These are phyloP conservation scores for Eriocheir sinensis DNA, from an alignment of 1,140 invertebrate genomes.

Conservation along the genomic window DNA sequence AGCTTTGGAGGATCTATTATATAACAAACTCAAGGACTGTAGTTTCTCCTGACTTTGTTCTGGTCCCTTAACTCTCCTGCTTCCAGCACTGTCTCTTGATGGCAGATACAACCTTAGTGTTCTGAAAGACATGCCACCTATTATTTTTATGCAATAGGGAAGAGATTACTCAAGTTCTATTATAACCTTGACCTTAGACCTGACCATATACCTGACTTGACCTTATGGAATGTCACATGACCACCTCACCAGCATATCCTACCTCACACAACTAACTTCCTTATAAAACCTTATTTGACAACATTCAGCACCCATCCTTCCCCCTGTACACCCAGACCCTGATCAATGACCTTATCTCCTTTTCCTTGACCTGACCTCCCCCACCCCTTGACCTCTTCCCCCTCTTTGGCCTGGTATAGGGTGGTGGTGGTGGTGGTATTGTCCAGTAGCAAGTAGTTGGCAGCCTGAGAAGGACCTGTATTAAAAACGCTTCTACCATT, in stretches of 20 bases:
- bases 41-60: not conserved
- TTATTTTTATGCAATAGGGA: not conserved
- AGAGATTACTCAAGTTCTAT: not conserved
- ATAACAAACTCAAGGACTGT: not conserved
- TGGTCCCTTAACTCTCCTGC: not conserved
- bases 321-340: not conserved
- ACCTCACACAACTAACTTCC: not conserved
- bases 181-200: not conserved
- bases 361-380: not conserved
- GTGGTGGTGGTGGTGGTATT: not conserved
- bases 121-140: not conserved
- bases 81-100: not conserved
- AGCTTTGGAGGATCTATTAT: not conserved
- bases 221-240: not conserved
- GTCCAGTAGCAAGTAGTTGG: conserved; percentile 57
- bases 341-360: not conserved
- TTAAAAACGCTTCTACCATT: conserved; percentile 72
- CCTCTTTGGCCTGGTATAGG: conserved; percentile 7
- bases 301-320: not conserved
- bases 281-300: not conserved
- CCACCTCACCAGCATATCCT: not conserved
- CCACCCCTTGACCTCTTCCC: not conserved
- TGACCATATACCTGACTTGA: conserved; percentile 11
- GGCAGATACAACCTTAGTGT: not conserved
- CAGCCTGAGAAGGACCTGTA: conserved; percentile 68